Conservation (phyloP, 2,113 vertebrate species). For the Tonatia bakeri region DNA sequence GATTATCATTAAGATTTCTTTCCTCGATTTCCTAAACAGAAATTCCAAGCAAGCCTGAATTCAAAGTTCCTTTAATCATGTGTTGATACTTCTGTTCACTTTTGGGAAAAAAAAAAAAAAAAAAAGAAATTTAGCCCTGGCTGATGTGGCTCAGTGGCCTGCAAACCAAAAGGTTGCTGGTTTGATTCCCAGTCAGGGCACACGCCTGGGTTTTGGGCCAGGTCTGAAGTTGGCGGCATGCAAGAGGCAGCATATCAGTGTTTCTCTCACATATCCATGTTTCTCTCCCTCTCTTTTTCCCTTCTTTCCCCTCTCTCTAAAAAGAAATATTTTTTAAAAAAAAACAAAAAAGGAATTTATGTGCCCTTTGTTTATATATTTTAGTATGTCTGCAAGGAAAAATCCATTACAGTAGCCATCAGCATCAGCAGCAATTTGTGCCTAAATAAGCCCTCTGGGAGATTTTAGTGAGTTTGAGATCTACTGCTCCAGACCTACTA, state of each 20-base stretch:
- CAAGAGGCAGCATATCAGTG: no score
- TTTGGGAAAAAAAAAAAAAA: not conserved
- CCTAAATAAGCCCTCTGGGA: not conserved
- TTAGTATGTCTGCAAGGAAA: not conserved
- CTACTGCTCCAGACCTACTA: not conserved
- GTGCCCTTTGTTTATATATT: not conserved
- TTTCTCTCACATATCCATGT: no score
- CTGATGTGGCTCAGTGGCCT: no score
- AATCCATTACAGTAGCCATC: not conserved
- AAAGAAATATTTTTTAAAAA: no score
- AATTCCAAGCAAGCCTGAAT: not conserved
- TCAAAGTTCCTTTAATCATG: not conserved
- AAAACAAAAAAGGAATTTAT: not conserved
- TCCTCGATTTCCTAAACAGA: not conserved
- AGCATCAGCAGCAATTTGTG: not conserved
- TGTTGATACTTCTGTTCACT: not conserved
- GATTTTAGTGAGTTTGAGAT: not conserved
- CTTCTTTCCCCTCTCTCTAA: no score
- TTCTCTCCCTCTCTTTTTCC: no score
- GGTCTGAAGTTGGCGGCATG: no score
- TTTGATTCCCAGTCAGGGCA: no score
- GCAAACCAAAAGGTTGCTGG: no score
- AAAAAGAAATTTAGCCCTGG: not conserved
- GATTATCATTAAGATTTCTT: not conserved
- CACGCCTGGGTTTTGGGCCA: no score